Conservation (phyloP, 2,113 vertebrate genomes). For the Tylochromis polylepis region DNA sequence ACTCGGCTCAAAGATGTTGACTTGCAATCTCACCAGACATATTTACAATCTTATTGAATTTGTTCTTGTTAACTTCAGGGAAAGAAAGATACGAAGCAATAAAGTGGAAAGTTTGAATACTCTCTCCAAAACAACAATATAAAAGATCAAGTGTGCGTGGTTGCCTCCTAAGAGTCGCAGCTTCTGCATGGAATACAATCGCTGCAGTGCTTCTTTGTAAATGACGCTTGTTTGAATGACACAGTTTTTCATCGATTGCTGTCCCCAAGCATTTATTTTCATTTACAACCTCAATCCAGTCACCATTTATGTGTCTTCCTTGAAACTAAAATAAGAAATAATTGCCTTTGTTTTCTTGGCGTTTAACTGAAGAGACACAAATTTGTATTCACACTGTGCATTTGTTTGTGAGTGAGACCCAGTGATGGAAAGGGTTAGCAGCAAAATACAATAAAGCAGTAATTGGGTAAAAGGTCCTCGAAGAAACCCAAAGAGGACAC, state of each 20-base stretch:
- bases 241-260: neutral
- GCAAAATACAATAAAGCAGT: accelerated
- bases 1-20: neutral
- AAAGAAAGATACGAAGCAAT: neutral
- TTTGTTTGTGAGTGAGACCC: neutral
- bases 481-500: neutral
- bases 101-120: neutral
- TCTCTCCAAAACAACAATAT: neutral
- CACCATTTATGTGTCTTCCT: neutral
- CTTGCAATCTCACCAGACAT: neutral
- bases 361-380: neutral
- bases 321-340: neutral
- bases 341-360: accelerated
- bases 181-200: accelerated
- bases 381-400: neutral
- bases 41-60: neutral
- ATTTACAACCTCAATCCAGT: neutral
- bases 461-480: neutral
- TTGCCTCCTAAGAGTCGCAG: neutral
- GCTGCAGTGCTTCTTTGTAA: neutral
- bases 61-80: neutral
- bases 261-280: neutral
- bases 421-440: neutral
- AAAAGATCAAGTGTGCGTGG: neutral
- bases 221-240: neutral